Conservation (phyloP, 2,888 invertebrate genomes). For the Dryocosmus kuriphilus region DNA sequence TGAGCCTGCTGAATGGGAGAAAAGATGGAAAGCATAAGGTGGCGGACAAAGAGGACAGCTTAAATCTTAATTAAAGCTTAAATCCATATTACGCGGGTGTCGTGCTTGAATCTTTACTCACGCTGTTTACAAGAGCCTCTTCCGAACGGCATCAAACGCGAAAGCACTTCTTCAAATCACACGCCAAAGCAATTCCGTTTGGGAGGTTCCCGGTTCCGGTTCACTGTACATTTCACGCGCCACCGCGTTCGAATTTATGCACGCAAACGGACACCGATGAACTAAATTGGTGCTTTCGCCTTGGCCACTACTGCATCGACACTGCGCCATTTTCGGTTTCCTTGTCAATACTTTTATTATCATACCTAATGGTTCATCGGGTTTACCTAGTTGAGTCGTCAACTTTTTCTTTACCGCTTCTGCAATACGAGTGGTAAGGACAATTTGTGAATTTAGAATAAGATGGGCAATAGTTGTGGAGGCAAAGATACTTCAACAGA, state of each 20-base stretch:
- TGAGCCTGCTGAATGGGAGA: slow-evolving; percentile 41
- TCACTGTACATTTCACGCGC: slow-evolving; percentile 57
- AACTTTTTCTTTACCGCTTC: no score
- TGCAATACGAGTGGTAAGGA: no score
- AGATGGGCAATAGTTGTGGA: no score
- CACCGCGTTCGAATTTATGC: slow-evolving; percentile 54
- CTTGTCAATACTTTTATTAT: background rate
- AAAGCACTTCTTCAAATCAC: slow-evolving; percentile 57
- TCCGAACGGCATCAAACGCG: slow-evolving; percentile 41
- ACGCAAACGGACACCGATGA: slow-evolving; percentile 52
- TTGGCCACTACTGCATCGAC: background rate
- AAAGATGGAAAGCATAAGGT: slow-evolving; percentile 36
- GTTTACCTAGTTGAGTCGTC: no score
- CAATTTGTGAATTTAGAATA: no score
- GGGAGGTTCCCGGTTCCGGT: slow-evolving; percentile 52
- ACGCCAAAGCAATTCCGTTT: slow-evolving; percentile 48
- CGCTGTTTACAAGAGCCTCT: background rate
- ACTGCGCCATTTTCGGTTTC: slow-evolving; percentile 16
- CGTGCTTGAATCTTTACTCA: background rate
- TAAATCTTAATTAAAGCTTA: slow-evolving; percentile 46
- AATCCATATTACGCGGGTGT: slow-evolving; percentile 44
- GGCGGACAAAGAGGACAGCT: slow-evolving; percentile 37
- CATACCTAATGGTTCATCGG: background rate
- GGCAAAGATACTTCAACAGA: no score
- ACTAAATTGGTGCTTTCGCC: slow-evolving; percentile 15